Base-by-base conservation (phyloP, 2,888 invertebrate genomes). In the Andrena dorsata region DNA sequence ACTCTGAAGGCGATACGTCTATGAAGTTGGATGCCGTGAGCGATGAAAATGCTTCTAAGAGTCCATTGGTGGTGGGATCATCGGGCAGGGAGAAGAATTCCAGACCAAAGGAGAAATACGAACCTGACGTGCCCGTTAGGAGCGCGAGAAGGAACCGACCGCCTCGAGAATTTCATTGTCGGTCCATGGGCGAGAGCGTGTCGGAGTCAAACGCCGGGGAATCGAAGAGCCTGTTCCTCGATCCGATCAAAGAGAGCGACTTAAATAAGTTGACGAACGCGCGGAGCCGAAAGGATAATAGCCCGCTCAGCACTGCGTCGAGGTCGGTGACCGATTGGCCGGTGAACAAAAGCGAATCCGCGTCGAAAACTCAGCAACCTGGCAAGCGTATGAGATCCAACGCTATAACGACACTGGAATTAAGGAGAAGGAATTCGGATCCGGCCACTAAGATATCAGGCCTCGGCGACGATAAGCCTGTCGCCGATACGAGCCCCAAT, bases 381-480 rank as follows among this genome's bases (percentile, higher is more conserved):
- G 92, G 92, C 0, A 95, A 94, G 88, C 93, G 95, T 6, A 92
- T 92, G 60, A 90, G 94, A 72, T 92, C 93, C 1, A 93, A 93
- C 82, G 94, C 93, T 16, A 92, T 94, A 71, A 93, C 93, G 32
- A 92, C 92, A 74, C 93, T 95, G 74, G 95, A 95, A 86, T 93
- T 97, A 76, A 95, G 96, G 47, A 95, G 97, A 28, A 94, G 97
- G 82, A 97, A 97, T 94, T 97, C 97, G 2, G 97, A 97, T 94
- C 97, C 97, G 0, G 95, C 96, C 0, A 95, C 96, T 1, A 95
- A 95, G 92, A 92, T 94, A 49, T 94, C 94, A 23, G 93, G 92
- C 69, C 92, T 92, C 13, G 91, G 90, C 71, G 94, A 95, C 90
- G 94, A 94, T 92, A 95, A 90, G 93, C 94, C 89, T 16, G 92